These are phyloP conservation scores for Amiota minor DNA, from an alignment of 2,888 invertebrate species.

Conservation along the genomic window DNA sequence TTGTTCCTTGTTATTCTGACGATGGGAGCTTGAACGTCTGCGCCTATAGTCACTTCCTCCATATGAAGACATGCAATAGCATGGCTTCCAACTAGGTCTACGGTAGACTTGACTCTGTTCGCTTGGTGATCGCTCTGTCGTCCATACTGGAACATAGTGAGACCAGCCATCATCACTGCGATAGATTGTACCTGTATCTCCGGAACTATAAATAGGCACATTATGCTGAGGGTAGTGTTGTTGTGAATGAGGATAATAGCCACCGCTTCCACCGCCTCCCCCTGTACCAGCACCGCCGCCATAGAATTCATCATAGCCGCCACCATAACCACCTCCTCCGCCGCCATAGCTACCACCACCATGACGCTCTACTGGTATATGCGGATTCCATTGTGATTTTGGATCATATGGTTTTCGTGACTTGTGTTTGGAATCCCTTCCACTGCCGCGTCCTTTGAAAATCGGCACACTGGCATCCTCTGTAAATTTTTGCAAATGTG, in stretches of 20 bases:
- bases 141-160: slow-evolving; percentile 70
- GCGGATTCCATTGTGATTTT: slow-evolving; percentile 69
- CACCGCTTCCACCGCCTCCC: slow-evolving; percentile 36
- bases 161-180: slow-evolving; percentile 69
- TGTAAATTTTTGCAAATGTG: slow-evolving; percentile 36
- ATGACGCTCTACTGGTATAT: slow-evolving; percentile 63
- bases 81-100: slow-evolving; percentile 72
- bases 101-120: slow-evolving; percentile 64
- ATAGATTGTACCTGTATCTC: slow-evolving; percentile 60
- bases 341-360: slow-evolving; percentile 44
- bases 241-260: slow-evolving; percentile 51
- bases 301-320: slow-evolving; percentile 34
- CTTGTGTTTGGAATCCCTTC: slow-evolving; percentile 56
- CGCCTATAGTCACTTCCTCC: slow-evolving; percentile 56
- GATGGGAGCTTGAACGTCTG: slow-evolving; percentile 57
- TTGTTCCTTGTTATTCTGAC: slow-evolving; percentile 2
- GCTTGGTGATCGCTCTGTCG: slow-evolving; percentile 68
- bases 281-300: slow-evolving; percentile 36
- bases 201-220: slow-evolving; percentile 61
- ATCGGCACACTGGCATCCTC: slow-evolving; percentile 73
- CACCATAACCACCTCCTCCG: slow-evolving; percentile 37
- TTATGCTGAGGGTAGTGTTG: slow-evolving; percentile 63
- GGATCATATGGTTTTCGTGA: slow-evolving; percentile 67
- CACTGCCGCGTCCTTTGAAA: slow-evolving; percentile 67
- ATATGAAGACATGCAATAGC: slow-evolving; percentile 65